Evolutionary conservation across 2,888 invertebrate genomes (phyloP).

Genomic region (Cryptus armator): DNA sequence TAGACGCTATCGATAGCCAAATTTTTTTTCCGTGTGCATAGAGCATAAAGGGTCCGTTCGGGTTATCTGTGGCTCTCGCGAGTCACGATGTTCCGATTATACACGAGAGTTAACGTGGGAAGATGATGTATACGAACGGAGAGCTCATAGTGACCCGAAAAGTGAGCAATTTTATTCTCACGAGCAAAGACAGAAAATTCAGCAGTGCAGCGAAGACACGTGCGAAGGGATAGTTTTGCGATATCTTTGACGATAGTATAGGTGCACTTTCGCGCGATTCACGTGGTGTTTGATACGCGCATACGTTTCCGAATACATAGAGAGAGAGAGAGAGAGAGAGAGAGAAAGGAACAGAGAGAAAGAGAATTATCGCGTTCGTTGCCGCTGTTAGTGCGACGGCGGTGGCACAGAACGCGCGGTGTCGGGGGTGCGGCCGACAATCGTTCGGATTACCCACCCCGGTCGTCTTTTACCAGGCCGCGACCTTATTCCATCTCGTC

Average conservation of each 20-base stretch:
- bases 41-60: not conserved
- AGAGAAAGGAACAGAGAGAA: not conserved
- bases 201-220: conserved; percentile 28
- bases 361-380: conserved; percentile 25
- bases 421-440: conserved; percentile 55
- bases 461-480: conserved; percentile 70
- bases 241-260: not conserved
- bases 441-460: conserved; percentile 58
- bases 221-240: conserved; percentile 21
- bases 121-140: not conserved
- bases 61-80: not conserved
- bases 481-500: conserved; percentile 79
- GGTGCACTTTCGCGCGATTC: not conserved
- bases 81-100: not conserved
- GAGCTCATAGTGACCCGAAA: conserved; percentile 1
- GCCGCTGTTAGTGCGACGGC: conserved; percentile 14
- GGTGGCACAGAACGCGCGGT: conserved; percentile 24
- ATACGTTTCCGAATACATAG: conserved; percentile 4
- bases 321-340: not conserved
- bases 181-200: conserved; percentile 11
- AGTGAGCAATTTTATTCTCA: not conserved
- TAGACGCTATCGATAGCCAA: conserved; percentile 8
- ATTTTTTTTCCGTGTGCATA: not conserved
- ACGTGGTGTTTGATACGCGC: conserved; percentile 26
- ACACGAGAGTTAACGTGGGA: not conserved